phyloP scores from a whole-genome alignment of 2,888 invertebrate species.

The Isoperla grammatica region DNA sequence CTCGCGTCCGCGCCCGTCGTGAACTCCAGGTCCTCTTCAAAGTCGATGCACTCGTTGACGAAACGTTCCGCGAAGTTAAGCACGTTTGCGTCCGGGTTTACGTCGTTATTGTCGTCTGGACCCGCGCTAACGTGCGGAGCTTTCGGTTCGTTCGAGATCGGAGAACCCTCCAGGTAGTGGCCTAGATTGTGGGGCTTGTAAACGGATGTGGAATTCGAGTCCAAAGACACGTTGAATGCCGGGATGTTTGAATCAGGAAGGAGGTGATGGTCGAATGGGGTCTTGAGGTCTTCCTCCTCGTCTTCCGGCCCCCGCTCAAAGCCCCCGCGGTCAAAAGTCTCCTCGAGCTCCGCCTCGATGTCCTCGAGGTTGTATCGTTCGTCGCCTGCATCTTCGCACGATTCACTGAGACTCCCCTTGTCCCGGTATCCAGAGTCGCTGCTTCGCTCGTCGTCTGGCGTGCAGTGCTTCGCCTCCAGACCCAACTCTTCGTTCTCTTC shows the following conservation, averaged over 20 bases:
- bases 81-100: background rate
- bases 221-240: no score
- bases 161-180: no score
- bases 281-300: constrained; percentile 39
- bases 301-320: constrained; percentile 41
- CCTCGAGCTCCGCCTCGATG: constrained; percentile 37
- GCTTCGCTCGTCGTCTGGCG: constrained; percentile 47
- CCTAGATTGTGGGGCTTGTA: no score
- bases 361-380: constrained; percentile 38
- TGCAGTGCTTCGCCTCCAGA: constrained; percentile 45
- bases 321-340: constrained; percentile 28
- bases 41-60: background rate
- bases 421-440: constrained; percentile 48
- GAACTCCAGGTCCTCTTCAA: background rate
- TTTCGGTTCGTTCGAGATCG: no score
- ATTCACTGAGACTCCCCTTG: constrained; percentile 42
- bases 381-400: constrained; percentile 37
- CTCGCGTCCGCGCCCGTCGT: no score
- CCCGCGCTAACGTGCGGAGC: no score
- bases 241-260: no score
- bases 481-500: constrained; percentile 37
- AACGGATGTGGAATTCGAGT: no score
- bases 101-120: no score
- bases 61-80: background rate
- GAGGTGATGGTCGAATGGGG: no score